These are phyloP conservation scores for Ditula angustiorana DNA, from an alignment of 2,888 invertebrate genomes.

Conservation along the genomic window DNA sequence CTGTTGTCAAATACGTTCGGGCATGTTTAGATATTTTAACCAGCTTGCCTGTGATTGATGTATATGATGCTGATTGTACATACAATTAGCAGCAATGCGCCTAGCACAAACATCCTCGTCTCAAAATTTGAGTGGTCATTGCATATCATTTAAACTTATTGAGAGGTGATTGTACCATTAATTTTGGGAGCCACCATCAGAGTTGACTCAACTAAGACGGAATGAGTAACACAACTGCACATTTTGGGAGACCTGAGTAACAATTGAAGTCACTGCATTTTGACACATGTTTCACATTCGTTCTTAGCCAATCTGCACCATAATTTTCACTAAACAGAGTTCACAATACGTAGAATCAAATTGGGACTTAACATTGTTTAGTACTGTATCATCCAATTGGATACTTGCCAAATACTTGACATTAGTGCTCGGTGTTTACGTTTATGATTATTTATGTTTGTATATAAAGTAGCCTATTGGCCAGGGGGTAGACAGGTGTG, in stretches of 20 bases:
- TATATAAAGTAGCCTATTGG: not conserved
- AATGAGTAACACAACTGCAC: slow-evolving; percentile 10
- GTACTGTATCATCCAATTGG: not conserved
- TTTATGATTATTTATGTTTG: slow-evolving; percentile 2
- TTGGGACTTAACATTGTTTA: not conserved
- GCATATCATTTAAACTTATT: not conserved
- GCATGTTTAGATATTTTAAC: too few relatives aligned
- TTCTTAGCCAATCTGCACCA: not conserved
- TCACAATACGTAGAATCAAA: not conserved
- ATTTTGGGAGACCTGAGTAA: slow-evolving; percentile 2
- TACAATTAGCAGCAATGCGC: too few relatives aligned
- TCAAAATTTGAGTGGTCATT: too few relatives aligned
- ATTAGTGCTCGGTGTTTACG: slow-evolving; percentile 8
- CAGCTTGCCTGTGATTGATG: too few relatives aligned
- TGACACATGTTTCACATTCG: not conserved
- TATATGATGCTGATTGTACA: too few relatives aligned
- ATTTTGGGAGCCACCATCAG: not conserved
- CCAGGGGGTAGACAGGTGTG: not conserved
- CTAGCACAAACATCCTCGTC: too few relatives aligned
- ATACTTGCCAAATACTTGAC: slow-evolving; percentile 20
- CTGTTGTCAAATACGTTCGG: too few relatives aligned
- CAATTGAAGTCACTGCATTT: not conserved
- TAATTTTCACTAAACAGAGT: not conserved
- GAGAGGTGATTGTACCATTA: slow-evolving; percentile 8
- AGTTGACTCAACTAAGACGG: slow-evolving; percentile 7